phyloP scores from a whole-genome alignment of 2,797 vertebrate genomes.

The Leuciscus waleckii region DNA sequence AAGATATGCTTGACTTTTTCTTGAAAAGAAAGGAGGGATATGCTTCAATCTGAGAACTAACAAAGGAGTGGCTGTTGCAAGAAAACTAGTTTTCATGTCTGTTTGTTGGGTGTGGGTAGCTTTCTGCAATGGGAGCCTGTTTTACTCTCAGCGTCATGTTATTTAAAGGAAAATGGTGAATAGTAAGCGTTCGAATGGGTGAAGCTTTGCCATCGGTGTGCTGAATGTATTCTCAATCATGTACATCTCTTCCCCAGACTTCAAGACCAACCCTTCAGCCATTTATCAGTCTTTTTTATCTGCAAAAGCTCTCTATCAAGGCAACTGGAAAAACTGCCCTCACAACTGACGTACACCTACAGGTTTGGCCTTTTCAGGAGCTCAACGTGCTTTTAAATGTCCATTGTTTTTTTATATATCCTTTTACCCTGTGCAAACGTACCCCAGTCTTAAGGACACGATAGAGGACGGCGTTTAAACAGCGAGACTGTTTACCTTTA shows the following conservation, averaged over 20 bases:
- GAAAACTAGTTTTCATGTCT: constrained; percentile 22
- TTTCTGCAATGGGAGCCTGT: neutral
- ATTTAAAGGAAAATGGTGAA: neutral
- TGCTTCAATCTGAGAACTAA: constrained; percentile 31
- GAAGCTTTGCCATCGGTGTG: neutral
- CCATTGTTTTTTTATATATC: neutral
- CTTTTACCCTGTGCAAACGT: constrained; percentile 8
- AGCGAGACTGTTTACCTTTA: neutral
- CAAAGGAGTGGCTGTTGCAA: constrained; percentile 38
- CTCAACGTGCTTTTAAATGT: constrained; percentile 16
- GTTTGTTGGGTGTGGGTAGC: constrained; percentile 37
- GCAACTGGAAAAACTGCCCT: constrained; percentile 59
- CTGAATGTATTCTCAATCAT: neutral
- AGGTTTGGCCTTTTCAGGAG: constrained; percentile 50
- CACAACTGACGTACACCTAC: constrained; percentile 35
- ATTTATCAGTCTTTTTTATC: constrained; percentile 43
- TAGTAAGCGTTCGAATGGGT: neutral
- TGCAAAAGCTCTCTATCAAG: constrained; percentile 22
- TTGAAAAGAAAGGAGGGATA: constrained; percentile 18
- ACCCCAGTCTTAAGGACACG: neutral
- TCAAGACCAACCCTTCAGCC: constrained; percentile 49
- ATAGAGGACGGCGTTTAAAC: neutral
- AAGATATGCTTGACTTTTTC: constrained; percentile 12
- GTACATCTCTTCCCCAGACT: constrained; percentile 39
- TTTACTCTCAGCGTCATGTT: neutral